Percentiles rank a stretch among this genome's conserved stretches.
Evolutionary conservation across 2,797 vertebrate genomes (phyloP).

Genomic region (Clarias laeviceps): DNA sequence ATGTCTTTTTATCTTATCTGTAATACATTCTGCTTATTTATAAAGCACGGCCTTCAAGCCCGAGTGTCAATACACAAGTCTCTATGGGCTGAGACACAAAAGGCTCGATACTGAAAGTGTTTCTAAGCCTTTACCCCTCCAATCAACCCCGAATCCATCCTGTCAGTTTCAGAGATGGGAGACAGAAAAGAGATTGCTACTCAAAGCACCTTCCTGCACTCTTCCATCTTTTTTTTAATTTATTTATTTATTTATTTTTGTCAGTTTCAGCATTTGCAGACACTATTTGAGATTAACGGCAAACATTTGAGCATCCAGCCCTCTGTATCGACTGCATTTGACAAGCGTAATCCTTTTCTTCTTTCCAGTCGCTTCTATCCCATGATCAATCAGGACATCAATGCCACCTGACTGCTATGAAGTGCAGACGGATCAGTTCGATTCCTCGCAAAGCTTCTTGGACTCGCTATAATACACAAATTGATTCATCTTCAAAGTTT

Average conservation of each 20-base stretch:
- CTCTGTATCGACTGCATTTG: constrained; percentile 83
- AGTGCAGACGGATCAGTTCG: constrained; percentile 86
- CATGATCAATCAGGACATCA: constrained; percentile 90
- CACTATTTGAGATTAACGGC: constrained; percentile 84
- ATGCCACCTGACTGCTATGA: constrained; percentile 84
- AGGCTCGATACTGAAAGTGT: constrained; percentile 71
- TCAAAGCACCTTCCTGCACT: constrained; percentile 51
- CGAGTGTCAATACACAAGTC: constrained; percentile 7
- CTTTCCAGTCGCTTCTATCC: constrained; percentile 87
- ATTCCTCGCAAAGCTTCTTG: constrained; percentile 78
- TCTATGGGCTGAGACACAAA: constrained; percentile 4
- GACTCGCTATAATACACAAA: constrained; percentile 89
- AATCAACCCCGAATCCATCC: constrained; percentile 64
- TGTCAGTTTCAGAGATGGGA: constrained; percentile 70
- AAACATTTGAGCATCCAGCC: constrained; percentile 80
- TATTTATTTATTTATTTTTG: constrained; percentile 68
- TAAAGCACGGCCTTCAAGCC: not conserved
- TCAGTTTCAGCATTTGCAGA: constrained; percentile 78
- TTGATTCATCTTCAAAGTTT: constrained; percentile 89
- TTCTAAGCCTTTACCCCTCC: constrained; percentile 72
- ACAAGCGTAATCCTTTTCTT: constrained; percentile 89
- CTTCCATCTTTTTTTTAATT: constrained; percentile 60
- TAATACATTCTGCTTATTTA: not conserved
- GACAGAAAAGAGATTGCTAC: constrained; percentile 66
- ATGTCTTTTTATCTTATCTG: not conserved